Percentiles rank a stretch among this genome's conserved stretches.
Conservation (phyloP, 2,797 vertebrate species). For the Thaleichthys pacificus region DNA sequence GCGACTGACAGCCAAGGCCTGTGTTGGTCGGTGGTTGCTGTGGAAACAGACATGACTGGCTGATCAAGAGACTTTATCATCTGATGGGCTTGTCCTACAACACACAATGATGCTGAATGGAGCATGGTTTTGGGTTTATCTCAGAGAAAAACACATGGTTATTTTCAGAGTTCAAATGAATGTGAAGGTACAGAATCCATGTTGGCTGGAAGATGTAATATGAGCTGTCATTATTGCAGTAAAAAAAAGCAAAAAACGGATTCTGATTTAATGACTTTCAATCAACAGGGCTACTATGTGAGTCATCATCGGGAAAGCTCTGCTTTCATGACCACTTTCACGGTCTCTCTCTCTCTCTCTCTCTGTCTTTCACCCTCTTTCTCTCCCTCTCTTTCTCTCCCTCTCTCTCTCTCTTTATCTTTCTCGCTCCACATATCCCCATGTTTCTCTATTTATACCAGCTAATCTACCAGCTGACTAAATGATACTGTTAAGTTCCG, state of each 20-base stretch:
- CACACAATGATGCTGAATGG: not conserved
- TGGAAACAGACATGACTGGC: not conserved
- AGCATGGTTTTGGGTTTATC: no score
- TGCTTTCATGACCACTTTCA: not conserved
- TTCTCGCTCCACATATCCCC: no score
- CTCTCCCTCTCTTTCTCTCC: not conserved
- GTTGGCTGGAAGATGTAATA: not conserved
- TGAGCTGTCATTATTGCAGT: not conserved
- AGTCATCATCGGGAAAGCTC: not conserved
- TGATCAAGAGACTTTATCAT: not conserved
- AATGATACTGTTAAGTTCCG: no score
- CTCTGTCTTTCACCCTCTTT: not conserved
- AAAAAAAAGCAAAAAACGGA: not conserved
- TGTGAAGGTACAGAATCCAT: no score
- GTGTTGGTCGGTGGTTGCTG: conserved; percentile 6
- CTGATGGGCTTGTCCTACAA: no score
- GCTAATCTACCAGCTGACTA: no score
- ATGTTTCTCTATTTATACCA: not conserved
- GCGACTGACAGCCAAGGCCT: conserved; percentile 2
- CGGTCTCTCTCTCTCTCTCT: no score
- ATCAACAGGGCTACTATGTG: not conserved
- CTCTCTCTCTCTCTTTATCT: no score
- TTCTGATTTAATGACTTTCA: not conserved
- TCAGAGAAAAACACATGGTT: no score
- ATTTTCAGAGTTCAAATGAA: no score